Evolutionary conservation across 1,140 invertebrate genomes (phyloP), one percentile per base, ranked within the genome.

Genomic region (Drosophila sechellia): DNA sequence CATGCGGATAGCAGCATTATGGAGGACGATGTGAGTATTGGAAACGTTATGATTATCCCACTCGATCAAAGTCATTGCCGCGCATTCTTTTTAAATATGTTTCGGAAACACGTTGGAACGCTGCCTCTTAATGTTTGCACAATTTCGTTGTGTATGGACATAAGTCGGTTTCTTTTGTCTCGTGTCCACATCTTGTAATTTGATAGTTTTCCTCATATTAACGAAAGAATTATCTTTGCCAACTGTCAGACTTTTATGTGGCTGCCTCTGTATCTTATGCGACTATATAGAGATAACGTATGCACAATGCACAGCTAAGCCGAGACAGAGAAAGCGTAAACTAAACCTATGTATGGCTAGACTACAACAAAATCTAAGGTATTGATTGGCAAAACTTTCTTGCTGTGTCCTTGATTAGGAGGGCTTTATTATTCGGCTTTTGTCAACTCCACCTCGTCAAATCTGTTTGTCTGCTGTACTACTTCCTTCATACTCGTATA

Each of bases 1-100:
- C 80, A 93, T 90, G 80, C 80, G 55, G 91, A 92, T 37, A 91
- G 91, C 79, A 91, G 83, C 69, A 89, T 92, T 45, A 90, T 92
- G 90, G 91, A 92, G 49, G 90, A 92, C 69, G 87, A 91, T 80
- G 90, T 92, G 73, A 79, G 78, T 81, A 56, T 22, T 34, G 45
- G 35, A 35, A 20, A 20, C 42, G 54, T 78, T 77, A 53, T 77
- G 74, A 48, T 65, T 76, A 55, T 63, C 39, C 35, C 58, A 71
- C 52, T 78, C 55, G 60, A 68, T 61, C 64, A 50, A 78, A 61
- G 66, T 71, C 39, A 55, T 60, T 70, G 49, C 43, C 45, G 46
- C 75, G 76, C 63, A 85, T 73, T 74, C 73, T 65, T 70, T 81
- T 77, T 76, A 86, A 86, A 81, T 85, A 87, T 81, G 77, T 63